Conservation (phyloP, 2,888 invertebrate genomes). For the Stenodera caucasica region DNA sequence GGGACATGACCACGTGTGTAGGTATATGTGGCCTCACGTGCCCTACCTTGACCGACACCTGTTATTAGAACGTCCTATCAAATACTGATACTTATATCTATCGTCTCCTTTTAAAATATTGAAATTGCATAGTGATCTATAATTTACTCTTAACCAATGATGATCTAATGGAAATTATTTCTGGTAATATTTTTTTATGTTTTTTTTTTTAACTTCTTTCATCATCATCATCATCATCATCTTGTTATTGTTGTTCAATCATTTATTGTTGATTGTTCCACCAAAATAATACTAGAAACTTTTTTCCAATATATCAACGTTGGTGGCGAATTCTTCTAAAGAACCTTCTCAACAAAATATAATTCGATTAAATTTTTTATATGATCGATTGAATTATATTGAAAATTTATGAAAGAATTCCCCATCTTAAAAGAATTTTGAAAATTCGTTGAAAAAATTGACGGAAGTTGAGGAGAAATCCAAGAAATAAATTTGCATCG, state of each 20-base stretch:
- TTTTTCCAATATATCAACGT: no score
- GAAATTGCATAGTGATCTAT: conserved; percentile 34
- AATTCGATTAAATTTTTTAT: no score
- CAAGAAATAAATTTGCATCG: no score
- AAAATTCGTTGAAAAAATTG: no score
- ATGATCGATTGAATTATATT: no score
- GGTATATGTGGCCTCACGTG: conserved; percentile 46
- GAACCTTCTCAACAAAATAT: no score
- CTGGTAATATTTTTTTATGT: conserved; percentile 20
- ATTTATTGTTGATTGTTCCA: neutral
- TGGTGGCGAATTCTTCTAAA: no score
- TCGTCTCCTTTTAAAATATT: conserved; percentile 21
- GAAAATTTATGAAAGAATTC: no score
- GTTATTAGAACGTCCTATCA: conserved; percentile 40
- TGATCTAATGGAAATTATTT: conserved; percentile 38
- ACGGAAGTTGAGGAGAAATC: no score
- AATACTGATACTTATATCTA: conserved; percentile 7
- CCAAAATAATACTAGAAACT: neutral
- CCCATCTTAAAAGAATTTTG: no score
- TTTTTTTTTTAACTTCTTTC: neutral
- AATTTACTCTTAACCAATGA: conserved; percentile 31
- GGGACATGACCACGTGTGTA: conserved; percentile 31
- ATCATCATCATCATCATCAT: neutral
- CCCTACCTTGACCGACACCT: conserved; percentile 49
- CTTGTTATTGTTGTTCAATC: no score